A percentile compares a stretch with the other conserved stretches of the same genome.
Evolutionary conservation across 1,140 invertebrate species (phyloP).

Genomic region (Heliconius himera): DNA sequence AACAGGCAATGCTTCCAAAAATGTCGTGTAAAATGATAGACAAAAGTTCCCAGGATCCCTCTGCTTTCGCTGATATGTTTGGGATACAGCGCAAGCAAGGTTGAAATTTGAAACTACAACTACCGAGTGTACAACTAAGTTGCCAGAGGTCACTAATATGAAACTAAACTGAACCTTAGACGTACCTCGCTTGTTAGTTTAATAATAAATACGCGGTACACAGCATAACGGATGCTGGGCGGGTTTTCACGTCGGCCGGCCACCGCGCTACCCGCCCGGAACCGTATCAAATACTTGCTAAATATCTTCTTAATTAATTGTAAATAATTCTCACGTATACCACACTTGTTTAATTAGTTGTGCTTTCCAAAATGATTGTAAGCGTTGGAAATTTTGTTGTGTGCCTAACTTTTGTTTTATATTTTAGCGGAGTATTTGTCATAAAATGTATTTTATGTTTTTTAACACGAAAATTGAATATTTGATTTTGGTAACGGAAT

Average conservation of each 20-base stretch:
- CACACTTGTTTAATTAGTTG: neutral
- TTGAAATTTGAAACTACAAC: too few relatives aligned
- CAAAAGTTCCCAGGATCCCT: too few relatives aligned
- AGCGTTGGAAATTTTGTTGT: neutral
- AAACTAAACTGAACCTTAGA: neutral
- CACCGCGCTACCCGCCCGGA: neutral
- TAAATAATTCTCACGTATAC: neutral
- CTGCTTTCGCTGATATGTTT: too few relatives aligned
- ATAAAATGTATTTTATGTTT: too few relatives aligned
- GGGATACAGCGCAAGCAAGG: too few relatives aligned
- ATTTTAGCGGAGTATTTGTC: too few relatives aligned
- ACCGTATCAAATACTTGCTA: neutral
- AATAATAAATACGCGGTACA: neutral
- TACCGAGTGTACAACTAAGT: neutral
- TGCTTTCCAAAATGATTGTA: neutral
- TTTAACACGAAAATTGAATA: too few relatives aligned
- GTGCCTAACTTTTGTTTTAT: neutral
- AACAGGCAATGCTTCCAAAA: too few relatives aligned
- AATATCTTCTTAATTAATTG: conserved; percentile 3
- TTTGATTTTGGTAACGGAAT: too few relatives aligned
- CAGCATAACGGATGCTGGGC: neutral
- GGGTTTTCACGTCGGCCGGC: neutral
- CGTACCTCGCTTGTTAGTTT: neutral
- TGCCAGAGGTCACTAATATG: neutral
- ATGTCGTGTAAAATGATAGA: too few relatives aligned